Evolutionary conservation across 2,888 invertebrate genomes (phyloP).

Genomic region (Choristoneura rosaceana): DNA sequence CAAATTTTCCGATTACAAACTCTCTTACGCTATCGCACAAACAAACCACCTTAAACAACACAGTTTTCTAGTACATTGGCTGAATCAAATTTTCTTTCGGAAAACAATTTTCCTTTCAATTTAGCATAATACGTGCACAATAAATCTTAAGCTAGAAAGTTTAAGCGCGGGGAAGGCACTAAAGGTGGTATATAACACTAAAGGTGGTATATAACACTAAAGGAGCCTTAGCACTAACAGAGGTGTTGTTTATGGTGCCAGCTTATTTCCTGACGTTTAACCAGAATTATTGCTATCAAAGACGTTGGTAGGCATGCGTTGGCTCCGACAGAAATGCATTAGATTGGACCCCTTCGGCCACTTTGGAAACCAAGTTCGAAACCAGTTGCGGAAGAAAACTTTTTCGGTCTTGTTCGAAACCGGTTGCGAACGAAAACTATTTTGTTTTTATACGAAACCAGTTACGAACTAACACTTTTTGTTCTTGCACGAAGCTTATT

Average conservation of each 20-base stretch:
- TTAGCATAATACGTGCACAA: slow-evolving; percentile 36
- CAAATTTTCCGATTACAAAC: background rate
- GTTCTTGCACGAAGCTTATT: too few relatives aligned
- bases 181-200: slow-evolving; percentile 43
- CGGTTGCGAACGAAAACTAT: too few relatives aligned
- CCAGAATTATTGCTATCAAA: slow-evolving; percentile 41
- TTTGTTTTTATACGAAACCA: too few relatives aligned
- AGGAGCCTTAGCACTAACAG: slow-evolving; percentile 40
- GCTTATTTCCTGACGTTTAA: slow-evolving; percentile 43
- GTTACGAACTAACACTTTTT: too few relatives aligned
- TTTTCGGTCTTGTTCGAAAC: too few relatives aligned
- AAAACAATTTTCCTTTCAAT: slow-evolving; percentile 40
- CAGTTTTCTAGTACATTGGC: slow-evolving; percentile 10
- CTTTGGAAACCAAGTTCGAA: too few relatives aligned
- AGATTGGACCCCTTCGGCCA: too few relatives aligned
- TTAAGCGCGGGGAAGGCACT: slow-evolving; percentile 30
- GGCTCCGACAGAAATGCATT: too few relatives aligned
- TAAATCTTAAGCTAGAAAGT: slow-evolving; percentile 32
- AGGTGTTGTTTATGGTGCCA: slow-evolving; percentile 43
- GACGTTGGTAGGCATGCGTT: background rate
- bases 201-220: slow-evolving; percentile 41
- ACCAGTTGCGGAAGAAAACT: too few relatives aligned
- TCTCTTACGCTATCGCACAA: background rate
- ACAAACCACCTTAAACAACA: background rate
- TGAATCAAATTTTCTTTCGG: slow-evolving; percentile 1